Evolutionary conservation across 2,113 vertebrate genomes (phyloP).

Genomic region (Ornithorhynchus anatinus): DNA sequence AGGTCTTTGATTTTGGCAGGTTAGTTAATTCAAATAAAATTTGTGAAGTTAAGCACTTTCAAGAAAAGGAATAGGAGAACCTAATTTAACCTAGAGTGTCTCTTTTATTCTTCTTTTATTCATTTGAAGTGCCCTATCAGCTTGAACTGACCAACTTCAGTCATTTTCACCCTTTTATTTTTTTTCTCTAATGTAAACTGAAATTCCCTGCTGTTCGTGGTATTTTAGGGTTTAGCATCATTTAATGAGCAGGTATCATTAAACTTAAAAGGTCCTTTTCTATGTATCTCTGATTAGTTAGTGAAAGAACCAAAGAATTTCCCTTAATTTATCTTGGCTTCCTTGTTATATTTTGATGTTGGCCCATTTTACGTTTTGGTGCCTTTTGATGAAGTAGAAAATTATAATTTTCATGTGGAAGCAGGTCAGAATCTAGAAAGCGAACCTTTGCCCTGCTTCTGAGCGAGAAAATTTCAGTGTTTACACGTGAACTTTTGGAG

Average conservation of each 20-base stretch:
- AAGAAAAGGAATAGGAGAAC: slow-evolving; percentile 86
- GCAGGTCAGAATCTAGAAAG: slow-evolving; percentile 54
- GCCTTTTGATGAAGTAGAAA: slow-evolving; percentile 71
- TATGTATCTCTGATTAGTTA: slow-evolving; percentile 82
- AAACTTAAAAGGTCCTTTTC: slow-evolving; percentile 86
- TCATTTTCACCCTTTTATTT: slow-evolving; percentile 94
- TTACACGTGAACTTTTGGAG: slow-evolving; percentile 31
- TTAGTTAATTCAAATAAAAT: slow-evolving; percentile 95
- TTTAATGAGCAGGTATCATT: slow-evolving; percentile 96
- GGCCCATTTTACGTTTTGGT: slow-evolving; percentile 71
- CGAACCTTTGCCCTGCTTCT: slow-evolving; percentile 37
- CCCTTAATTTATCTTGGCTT: slow-evolving; percentile 77
- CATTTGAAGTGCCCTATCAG: slow-evolving; percentile 97
- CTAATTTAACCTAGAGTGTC: slow-evolving; percentile 98
- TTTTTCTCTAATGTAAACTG: slow-evolving; percentile 95
- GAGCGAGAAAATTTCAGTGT: slow-evolving; percentile 53
- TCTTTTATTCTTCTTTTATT: slow-evolving; percentile 89
- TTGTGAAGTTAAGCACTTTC: slow-evolving; percentile 89
- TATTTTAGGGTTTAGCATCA: slow-evolving; percentile 92
- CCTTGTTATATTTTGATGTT: slow-evolving; percentile 78
- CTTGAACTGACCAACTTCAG: slow-evolving; percentile 98
- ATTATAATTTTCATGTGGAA: slow-evolving; percentile 72
- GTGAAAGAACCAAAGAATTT: slow-evolving; percentile 79
- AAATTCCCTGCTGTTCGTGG: slow-evolving; percentile 89
- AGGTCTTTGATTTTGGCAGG: slow-evolving; percentile 91